Evolutionary conservation across 2,113 vertebrate species (phyloP), one percentile per base, ranked within the genome.

Genomic region (Bolborhynchus lineola): DNA sequence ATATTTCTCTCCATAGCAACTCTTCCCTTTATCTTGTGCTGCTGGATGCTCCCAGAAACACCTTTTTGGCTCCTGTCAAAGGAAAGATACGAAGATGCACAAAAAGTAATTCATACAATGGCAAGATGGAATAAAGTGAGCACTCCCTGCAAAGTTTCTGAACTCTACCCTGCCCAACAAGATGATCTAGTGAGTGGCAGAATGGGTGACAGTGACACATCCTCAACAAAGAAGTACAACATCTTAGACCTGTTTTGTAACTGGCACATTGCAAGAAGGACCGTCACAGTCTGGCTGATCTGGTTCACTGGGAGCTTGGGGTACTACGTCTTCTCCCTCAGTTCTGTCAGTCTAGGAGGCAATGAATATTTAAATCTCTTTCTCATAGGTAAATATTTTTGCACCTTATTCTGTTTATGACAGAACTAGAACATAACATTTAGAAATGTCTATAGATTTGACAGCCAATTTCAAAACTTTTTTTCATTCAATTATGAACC

Each of bases 251-350:
- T 99, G 57, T 99, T 99, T 86, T 94, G 97, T 69, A 98, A 98
- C 84, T 99, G 98, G 98, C 98, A 96, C 81, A 98, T 99, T 97
- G 97, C 98, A 14, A 97, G 95, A 49, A 99, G 99, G 41, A 99
- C 99, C 3, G 97, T 99, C 93, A 99, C 98, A 16, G 97, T 99
- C 75, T 99, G 99, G 99, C 98, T 99, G 77, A 98, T 99, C 94
- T 99, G 99, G 99, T 99, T 99, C 95, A 99, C 99, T 7, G 98
- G 98, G 85, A 99, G 99, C 93, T 98, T 99, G 89, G 99, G 99
- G 63, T 99, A 99, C 97, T 99, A 99, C 9, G 98, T 98, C 41
- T 99, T 99, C 95, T 99, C 99, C 87, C 96, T 99, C 96, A 98
- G 98, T 90, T 99, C 99, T 42, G 98, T 99, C 95, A 98, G 97